Evolutionary conservation across 2,113 vertebrate species (phyloP), one percentile per base, ranked within the genome.

Genomic region (Dolichotis patagonum): DNA sequence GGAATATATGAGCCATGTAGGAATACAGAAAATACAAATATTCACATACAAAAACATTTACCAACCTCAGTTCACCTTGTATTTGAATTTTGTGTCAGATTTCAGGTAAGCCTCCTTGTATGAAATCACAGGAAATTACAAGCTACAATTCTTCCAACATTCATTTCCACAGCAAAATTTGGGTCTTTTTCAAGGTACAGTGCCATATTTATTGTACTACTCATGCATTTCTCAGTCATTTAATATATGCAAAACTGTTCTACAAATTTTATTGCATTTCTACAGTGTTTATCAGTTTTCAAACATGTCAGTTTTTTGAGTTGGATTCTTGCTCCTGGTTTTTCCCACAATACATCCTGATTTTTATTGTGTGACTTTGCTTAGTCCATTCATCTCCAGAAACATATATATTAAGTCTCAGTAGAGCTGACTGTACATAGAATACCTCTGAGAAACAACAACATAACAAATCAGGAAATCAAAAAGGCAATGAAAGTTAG

Each of bases 31-130:
- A 24, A 56, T 10, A 22, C 38, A 69, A 4, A 46, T 3, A 0
- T 2, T 0, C 1, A 26, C 69, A 52, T 4, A 24, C 0, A 46
- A 17, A 58, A n/a, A 77, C 3, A 13, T 41, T 49, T 4, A 16
- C 7, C 35, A 56, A 30, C 58, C 49, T 77, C 35, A 11, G 28
- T 28, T 30, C 56, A 17, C 16, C 14, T 16, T 26, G 22, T 41
- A 20, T 38, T 35, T 49, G 32, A 75, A 82, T 14, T 78, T 88
- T 41, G 28, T 3, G 5, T 22, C 24, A 7, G 5, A 41, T 75
- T 46, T 84, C 32, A 71, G 38, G 8, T 22, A 28, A 87, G 12
- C 13, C 46, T 73, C 16, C 65, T 81, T 30, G 41, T 71, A 13
- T 3, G 8, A 85, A 26, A 26, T 60, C 11, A 46, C 10, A 89